Evolutionary conservation across 2,888 invertebrate genomes (phyloP), one percentile per base, ranked within the genome.

Genomic region (Onthophagus sagittarius): DNA sequence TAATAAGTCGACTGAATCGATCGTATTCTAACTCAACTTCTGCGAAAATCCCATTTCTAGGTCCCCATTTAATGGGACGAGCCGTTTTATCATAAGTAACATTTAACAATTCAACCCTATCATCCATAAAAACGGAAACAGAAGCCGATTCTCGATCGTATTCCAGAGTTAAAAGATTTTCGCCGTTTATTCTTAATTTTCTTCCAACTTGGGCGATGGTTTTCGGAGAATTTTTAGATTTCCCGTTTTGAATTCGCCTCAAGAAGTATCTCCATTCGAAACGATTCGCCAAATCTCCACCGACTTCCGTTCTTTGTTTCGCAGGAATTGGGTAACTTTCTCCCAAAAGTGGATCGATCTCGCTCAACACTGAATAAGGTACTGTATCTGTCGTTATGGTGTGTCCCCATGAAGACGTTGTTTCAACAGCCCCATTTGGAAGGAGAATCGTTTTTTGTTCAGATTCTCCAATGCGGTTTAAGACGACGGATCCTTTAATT

Each of bases 251-350:
- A 53, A 92, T 88, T 76, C 94, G 91, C 70, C 96, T 88, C 74
- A 96, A 88, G 87, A 96, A 96, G 86, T 96, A 98, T 63, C 97
- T 89, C 98, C 98, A 98, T 86, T 98, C 98, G 81, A 98, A 95
- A 77, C 97, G 89, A 81, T 97, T 97, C 0, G 96, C 95, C 72
- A 96, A 84, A 82, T 97, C 96, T 0, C 96, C 95, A 23, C 95
- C 94, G 13, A 96, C 93, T 87, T 96, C 96, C 0, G 94, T 95
- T 74, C 93, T 90, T 83, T 96, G 96, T 82, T 96, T 95, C 0
- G 95, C 94, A 0, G 96, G 95, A 0, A 96, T 95, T 0, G 96
- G 96, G 81, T 95, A 96, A 80, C 94, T 95, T 85, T 96, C 96
- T 0, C 94, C 94, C n/a, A 96, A 84, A 1, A 96, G 88, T 0